phyloP scores from a whole-genome alignment of 1,140 invertebrate genomes.

The Macrocentrus cingulum region DNA sequence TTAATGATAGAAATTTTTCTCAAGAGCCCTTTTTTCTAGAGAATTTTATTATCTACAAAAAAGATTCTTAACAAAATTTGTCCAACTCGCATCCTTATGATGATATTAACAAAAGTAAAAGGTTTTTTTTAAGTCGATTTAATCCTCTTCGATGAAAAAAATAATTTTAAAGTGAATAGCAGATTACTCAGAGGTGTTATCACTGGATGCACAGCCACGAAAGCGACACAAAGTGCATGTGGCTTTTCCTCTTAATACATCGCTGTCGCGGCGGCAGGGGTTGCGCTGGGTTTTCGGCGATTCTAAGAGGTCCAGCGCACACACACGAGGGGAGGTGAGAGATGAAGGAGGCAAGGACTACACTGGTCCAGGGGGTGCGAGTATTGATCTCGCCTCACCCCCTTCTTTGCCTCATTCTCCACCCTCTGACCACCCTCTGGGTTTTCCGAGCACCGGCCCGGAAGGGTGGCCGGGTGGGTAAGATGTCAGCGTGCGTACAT shows the following conservation, averaged over 20 bases:
- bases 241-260: too few species aligned
- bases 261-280: constrained; percentile 4
- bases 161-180: too few species aligned
- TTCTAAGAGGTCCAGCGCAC: constrained; percentile 56
- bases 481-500: constrained; percentile 58
- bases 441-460: constrained; percentile 37
- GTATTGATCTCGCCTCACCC: constrained; percentile 37
- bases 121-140: too few species aligned
- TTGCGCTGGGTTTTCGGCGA: constrained; percentile 42
- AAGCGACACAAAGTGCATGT: constrained; percentile 22
- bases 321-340: constrained; percentile 38
- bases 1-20: too few species aligned
- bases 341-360: constrained; percentile 25
- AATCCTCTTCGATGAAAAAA: too few species aligned
- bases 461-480: constrained; percentile 50
- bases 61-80: too few species aligned
- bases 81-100: too few species aligned
- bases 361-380: constrained; percentile 51
- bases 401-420: constrained; percentile 36
- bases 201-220: too few species aligned
- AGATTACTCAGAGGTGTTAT: too few species aligned
- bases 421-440: constrained; percentile 33
- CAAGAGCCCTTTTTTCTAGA: too few species aligned
- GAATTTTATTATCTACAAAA: too few species aligned
- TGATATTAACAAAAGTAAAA: too few species aligned